Conservation (phyloP, 2,888 invertebrate genomes). For the Thymelicus acteon region DNA sequence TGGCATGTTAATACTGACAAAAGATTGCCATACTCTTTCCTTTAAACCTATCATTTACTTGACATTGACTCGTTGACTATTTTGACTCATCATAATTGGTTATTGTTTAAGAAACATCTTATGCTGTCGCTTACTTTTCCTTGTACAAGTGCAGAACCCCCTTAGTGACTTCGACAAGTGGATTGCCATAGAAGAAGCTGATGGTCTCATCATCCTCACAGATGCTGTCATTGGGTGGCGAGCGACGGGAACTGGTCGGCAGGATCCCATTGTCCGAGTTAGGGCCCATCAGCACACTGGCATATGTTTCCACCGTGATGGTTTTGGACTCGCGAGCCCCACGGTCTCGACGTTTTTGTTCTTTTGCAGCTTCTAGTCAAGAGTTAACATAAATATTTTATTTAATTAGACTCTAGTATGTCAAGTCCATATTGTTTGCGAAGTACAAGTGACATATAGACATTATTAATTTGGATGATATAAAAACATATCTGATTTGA, state of each 20-base stretch:
- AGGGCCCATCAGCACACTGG: conserved; percentile 85
- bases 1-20: no score
- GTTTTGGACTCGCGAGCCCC: conserved; percentile 88
- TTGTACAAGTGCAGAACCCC: conserved; percentile 98
- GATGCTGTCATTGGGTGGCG: conserved; percentile 67
- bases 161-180: conserved; percentile 97
- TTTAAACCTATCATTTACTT: no score
- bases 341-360: conserved; percentile 84
- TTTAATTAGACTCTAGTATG: no score
- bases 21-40: no score
- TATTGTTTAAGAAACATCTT: background rate
- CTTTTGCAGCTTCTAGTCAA: conserved; percentile 65
- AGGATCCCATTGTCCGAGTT: conserved; percentile 82
- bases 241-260: conserved; percentile 86
- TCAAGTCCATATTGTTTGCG: no score
- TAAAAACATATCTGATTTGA: no score
- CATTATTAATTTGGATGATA: no score
- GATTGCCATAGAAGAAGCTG: conserved; percentile 97
- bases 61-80: no score
- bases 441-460: no score
- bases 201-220: conserved; percentile 83
- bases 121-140: conserved; percentile 90
- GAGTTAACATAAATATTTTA: conserved; percentile 1
- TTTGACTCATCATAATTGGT: background rate
- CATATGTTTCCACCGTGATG: conserved; percentile 92